phyloP scores from a whole-genome alignment of 2,888 invertebrate genomes.

The Cantharis nigra region DNA sequence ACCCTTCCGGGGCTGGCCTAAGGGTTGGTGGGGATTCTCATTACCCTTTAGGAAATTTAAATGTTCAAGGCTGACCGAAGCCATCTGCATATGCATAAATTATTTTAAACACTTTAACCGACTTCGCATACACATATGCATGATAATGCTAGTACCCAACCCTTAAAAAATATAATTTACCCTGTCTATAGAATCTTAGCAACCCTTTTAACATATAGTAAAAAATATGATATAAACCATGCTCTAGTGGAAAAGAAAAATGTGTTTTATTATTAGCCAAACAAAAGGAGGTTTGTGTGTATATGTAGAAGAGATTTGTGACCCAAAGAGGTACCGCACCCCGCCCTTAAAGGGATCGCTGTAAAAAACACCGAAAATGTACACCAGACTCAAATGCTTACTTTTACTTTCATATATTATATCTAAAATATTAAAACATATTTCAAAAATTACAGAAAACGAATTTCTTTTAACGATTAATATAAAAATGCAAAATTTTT shows the following conservation, averaged over 20 bases:
- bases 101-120: constrained; percentile 32
- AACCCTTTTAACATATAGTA: constrained; percentile 48
- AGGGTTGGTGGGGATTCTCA: constrained; percentile 44
- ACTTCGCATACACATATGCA: constrained; percentile 44
- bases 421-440: background rate
- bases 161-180: constrained; percentile 48
- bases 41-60: constrained; percentile 49
- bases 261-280: constrained; percentile 55
- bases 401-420: background rate
- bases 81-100: constrained; percentile 53
- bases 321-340: constrained; percentile 38
- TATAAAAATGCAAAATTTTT: background rate
- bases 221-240: constrained; percentile 59
- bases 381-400: background rate
- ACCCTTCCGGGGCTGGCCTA: constrained; percentile 49
- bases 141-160: constrained; percentile 46
- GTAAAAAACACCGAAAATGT: constrained; percentile 9
- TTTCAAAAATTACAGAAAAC: background rate
- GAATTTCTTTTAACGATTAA: background rate
- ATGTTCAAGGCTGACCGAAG: constrained; percentile 44
- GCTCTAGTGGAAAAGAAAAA: constrained; percentile 59
- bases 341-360: constrained; percentile 41
- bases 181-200: constrained; percentile 47
- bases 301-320: constrained; percentile 46
- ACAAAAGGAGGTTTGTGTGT: constrained; percentile 53